phyloP scores from a whole-genome alignment of 2,113 vertebrate genomes.

The Morone saxatilis region DNA sequence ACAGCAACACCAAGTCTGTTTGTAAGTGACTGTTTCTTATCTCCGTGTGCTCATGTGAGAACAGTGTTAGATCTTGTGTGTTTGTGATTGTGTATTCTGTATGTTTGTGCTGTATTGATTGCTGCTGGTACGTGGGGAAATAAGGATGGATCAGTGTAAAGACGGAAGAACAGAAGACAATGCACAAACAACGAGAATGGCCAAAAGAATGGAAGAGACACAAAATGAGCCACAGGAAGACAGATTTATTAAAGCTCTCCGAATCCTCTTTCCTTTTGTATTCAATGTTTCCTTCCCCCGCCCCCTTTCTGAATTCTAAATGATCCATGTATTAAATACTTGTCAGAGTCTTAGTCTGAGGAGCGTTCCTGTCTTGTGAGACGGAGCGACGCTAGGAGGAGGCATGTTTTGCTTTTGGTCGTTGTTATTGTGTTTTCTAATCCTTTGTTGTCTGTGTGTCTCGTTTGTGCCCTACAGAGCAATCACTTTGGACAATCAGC shows the following conservation, averaged over 20 bases:
- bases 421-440: constrained; percentile 25
- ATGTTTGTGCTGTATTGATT: constrained; percentile 60
- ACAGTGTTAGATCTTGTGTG: constrained; percentile 12
- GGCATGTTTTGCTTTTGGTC: constrained; percentile 18
- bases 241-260: constrained; percentile 73
- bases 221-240: constrained; percentile 67
- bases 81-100: constrained; percentile 7
- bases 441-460: constrained; percentile 39
- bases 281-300: constrained; percentile 37
- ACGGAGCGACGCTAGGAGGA: neutral
- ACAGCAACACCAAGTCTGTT: constrained; percentile 31
- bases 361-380: constrained; percentile 17
- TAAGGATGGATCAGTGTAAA: constrained; percentile 60
- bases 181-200: constrained; percentile 46
- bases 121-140: constrained; percentile 31
- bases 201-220: constrained; percentile 55
- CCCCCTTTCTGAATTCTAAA: constrained; percentile 55
- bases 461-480: constrained; percentile 83
- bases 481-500: constrained; percentile 91
- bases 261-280: constrained; percentile 62
- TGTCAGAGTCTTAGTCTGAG: constrained; percentile 50
- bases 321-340: constrained; percentile 58
- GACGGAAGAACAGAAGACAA: constrained; percentile 52
- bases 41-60: constrained; percentile 28
- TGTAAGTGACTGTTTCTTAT: constrained; percentile 38